phyloP scores from a whole-genome alignment of 2,113 vertebrate species.

The Notarius quadriscutis region DNA sequence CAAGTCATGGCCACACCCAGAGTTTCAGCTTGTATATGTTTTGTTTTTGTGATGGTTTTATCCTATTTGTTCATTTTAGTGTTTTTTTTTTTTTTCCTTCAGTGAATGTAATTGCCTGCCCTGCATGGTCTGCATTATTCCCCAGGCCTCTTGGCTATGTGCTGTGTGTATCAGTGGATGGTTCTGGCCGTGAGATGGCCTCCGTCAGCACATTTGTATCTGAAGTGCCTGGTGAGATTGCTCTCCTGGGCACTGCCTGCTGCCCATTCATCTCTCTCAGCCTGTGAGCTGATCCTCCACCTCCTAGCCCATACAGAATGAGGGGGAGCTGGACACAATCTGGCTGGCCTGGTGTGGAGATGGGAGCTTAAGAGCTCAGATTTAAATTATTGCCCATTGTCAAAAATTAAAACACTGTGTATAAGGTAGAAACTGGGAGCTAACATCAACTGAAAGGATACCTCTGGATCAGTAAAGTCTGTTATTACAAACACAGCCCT shows the following conservation, averaged over 20 bases:
- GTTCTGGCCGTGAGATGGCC: conserved; percentile 35
- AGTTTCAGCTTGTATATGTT: neutral
- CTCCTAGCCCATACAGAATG: neutral
- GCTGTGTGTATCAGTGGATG: conserved; percentile 40
- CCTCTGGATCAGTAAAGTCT: neutral
- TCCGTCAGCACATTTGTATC: conserved; percentile 52
- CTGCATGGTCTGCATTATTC: conserved; percentile 4
- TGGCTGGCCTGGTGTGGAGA: neutral
- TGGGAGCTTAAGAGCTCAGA: conserved; percentile 3
- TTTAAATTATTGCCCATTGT: neutral
- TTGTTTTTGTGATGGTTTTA: neutral
- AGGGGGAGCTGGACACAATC: neutral
- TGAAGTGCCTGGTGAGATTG: conserved; percentile 43
- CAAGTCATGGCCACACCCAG: neutral
- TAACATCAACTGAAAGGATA: neutral
- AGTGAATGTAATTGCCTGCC: neutral
- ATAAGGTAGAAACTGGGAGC: neutral
- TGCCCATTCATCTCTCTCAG: conserved; percentile 36
- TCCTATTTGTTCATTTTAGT: conserved; percentile 2
- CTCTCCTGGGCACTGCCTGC: conserved; percentile 43
- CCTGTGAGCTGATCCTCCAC: conserved; percentile 41
- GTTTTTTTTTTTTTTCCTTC: neutral
- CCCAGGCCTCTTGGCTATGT: conserved; percentile 20
- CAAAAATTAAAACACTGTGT: neutral
- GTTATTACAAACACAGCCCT: neutral